Base-by-base conservation (phyloP, 2,888 invertebrate genomes). In the Ormia ochracea region DNA sequence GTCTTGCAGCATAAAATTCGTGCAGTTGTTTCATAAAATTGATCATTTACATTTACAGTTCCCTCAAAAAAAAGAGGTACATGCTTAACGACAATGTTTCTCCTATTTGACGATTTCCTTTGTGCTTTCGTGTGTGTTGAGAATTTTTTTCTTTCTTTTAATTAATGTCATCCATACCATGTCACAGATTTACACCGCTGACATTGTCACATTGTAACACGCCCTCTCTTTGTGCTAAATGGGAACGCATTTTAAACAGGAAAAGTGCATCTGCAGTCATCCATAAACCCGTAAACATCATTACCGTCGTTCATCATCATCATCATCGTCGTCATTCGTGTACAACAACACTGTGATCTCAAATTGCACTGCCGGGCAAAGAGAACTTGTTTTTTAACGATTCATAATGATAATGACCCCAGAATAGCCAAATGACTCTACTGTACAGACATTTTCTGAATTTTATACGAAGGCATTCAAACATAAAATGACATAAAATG, bases 151-250 rank as follows among this genome's bases (percentile, higher is more conserved):
- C 19, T 36, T 61, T 31, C 43, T 66, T 75, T 72, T 68, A 80
- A 76, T 80, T 76, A 80, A 80, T 76, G 76, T 63, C 72, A 65
- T 28, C 59, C 74, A 70, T 58, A 31, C 56, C 45, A 70, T 79
- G 79, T 74, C 75, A 61, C 75, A 75, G 70, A 75, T 65, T 74
- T 72, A 69, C 70, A 66, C 61, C 66, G 61, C 50, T 79, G 72
- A 76, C 75, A 80, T 66, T 72, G 72, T 68, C 68, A 68, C 56
- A 56, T 54, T 72, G 66, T 68, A 68, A 76, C 65, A 74, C 80
- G 68, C 80, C 76, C 72, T 68, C 76, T 58, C 31, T 31, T 58
- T 65, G 48, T 36, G 56, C 19, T 52, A 10, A 61, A 74, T 21
- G 14, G 21, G 7, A 1, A 52, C 12, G 45, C 9, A n/a, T 26